Base-by-base conservation (phyloP, 2,113 vertebrate species). In the Dermatemys mawii region DNA sequence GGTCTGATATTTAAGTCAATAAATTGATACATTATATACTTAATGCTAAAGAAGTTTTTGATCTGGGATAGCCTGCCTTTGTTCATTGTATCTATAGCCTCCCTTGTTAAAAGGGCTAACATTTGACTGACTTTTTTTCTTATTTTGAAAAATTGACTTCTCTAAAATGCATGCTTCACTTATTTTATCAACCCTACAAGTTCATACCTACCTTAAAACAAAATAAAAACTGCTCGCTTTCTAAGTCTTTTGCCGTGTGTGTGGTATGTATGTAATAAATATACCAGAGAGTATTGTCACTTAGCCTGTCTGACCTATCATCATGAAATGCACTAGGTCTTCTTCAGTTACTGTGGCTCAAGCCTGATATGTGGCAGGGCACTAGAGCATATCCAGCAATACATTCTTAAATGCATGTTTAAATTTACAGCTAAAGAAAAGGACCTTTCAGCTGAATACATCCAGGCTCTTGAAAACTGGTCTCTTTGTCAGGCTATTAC, bases 401-500 rank as follows among this genome's bases (percentile, higher is more conserved):
- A n/a, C 54, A 3, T 11, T 85, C 24, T 76, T 81, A 88, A 49
- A 51, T 26, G 73, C 93, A 29, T 35, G 27, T 95, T 84, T 95
- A 70, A 44, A 38, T 95, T 97, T 92, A 16, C 97, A 99, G 99
- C 99, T 96, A 98, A 95, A 92, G 92, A 75, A 86, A 97, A 98
- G 87, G 97, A 97, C 63, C 96, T 98, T 84, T 98, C 99, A 87
- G 93, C 21, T 88, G 98, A 95, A 81, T 98, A 99, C 35, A 96
- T 98, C 78, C 97, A 89, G 73, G 93, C 94, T 92, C 98, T 99
- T 75, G 98, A 99, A 94, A 98, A 96, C 81, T 99, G 99, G 99
- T 99, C 98, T 46, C 96, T 99, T 1, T 99, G 98, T 89, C 99
- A 99, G 97, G 98, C 99, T 49, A 98, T 99, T 94, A 98, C 98